Percentiles rank a stretch among this genome's conserved stretches.
These are phyloP conservation scores for Ceratina australensis DNA, from an alignment of 1,140 invertebrate species.

Conservation along the genomic window DNA sequence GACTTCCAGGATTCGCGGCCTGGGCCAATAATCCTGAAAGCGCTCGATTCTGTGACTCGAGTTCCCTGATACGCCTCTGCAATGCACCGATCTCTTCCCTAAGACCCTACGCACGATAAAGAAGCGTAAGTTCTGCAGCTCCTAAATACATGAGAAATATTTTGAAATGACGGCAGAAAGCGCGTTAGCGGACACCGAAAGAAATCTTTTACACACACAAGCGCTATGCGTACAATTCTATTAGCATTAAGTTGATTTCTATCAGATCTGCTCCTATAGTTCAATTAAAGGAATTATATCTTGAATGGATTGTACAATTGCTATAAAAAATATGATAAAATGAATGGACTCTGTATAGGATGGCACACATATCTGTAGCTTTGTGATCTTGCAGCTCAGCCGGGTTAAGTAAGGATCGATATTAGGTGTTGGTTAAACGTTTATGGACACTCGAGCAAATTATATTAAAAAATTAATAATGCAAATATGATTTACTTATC, in stretches of 20 bases:
- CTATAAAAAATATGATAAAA: background rate
- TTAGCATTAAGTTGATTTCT: background rate
- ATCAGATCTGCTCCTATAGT: background rate
- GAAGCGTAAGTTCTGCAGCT: background rate
- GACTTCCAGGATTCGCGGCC: slow-evolving; percentile 81
- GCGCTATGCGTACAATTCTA: too few relatives aligned
- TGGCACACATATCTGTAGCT: background rate
- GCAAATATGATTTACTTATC: too few relatives aligned
- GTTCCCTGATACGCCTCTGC: slow-evolving; percentile 83
- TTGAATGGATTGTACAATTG: background rate
- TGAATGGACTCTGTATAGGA: background rate
- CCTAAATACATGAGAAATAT: background rate
- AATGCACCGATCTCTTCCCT: slow-evolving; percentile 84
- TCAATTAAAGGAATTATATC: background rate
- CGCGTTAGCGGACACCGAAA: slow-evolving; percentile 45
- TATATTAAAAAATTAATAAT: background rate
- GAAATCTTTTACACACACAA: too few relatives aligned
- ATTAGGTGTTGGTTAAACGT: background rate
- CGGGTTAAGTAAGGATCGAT: slow-evolving; percentile 24
- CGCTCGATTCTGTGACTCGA: slow-evolving; percentile 85
- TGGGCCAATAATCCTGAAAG: slow-evolving; percentile 84
- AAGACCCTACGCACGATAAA: slow-evolving; percentile 79
- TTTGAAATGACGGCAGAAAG: slow-evolving; percentile 23
- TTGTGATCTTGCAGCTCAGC: slow-evolving; percentile 19
- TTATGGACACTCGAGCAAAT: background rate